Evolutionary conservation across 2,113 vertebrate genomes (phyloP).

Genomic region (Epinephelus cyanopodus): DNA sequence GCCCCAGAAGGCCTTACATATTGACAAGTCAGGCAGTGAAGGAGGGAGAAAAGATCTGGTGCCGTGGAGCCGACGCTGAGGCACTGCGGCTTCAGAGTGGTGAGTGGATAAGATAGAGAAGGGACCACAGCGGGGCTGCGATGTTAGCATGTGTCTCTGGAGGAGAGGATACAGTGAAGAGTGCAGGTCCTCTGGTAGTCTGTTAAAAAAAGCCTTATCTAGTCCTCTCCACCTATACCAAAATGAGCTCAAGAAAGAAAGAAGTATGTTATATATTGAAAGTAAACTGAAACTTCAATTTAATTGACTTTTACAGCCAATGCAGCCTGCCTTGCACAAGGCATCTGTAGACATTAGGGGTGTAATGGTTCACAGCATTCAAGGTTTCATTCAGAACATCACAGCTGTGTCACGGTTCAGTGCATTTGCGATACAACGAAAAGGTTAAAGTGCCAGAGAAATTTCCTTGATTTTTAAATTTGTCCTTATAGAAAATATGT

Average conservation of each 20-base stretch:
- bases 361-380: no score
- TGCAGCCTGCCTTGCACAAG: background rate
- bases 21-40: background rate
- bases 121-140: background rate
- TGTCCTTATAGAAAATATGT: no score
- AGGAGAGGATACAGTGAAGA: background rate
- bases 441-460: no score
- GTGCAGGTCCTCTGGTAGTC: background rate
- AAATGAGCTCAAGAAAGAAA: background rate
- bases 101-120: background rate
- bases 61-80: background rate
- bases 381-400: no score
- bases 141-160: background rate
- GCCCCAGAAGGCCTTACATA: background rate
- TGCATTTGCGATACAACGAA: no score
- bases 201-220: no score
- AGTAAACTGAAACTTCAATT: background rate
- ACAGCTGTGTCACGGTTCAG: no score
- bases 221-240: background rate
- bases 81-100: background rate
- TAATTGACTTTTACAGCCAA: background rate
- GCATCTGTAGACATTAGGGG: background rate
- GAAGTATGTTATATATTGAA: background rate
- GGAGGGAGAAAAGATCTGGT: background rate
- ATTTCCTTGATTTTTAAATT: no score